Evolutionary conservation across 1,140 invertebrate species (phyloP), one percentile per base, ranked within the genome.

Genomic region (Microplitis demolitor): DNA sequence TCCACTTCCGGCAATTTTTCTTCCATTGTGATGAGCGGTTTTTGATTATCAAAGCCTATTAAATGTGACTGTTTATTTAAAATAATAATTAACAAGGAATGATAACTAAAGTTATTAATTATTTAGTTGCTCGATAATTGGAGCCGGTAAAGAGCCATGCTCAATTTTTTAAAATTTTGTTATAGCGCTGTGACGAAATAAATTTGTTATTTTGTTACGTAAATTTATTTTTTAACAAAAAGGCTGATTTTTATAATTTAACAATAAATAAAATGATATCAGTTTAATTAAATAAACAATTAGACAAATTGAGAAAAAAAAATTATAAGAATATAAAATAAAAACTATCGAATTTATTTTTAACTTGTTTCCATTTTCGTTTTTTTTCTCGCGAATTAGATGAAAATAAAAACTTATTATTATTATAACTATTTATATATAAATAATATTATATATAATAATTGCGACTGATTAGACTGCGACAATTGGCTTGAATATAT

Each of bases 241-340:
- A 87, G 85, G 85, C 85, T 87, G 85, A 87, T 86, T 86, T 85
- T 82, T 81, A 79, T 84, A 83, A 82, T 81, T 82, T 85, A 73
- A 78, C 78, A 78, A 79, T 60, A 11, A 45, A 11, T 9, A 9
- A 45, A 45, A 45, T 45, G 39, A 45, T 45, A 70, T 79, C 81
- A 79, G 71, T 74, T 83, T 83, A 83, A 82, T 82, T 79, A 83
- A 75, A 31, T 13, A 71, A 80, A 78, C 39, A 11, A 45, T 45
- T 45, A 45, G 39, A 45, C 11, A 11, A 45, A 45, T 45, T 45
- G 39, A 45, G 24, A 24, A 24, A 24, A 24, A 45, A 9, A 11
- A 45, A 45, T 45, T 45, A 45, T 9, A 9, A 45, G 11, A 45
- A 45, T 45, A 45, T 45, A 9, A 9, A 45, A 45, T 11, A 9